Evolutionary conservation across 1,140 invertebrate species (phyloP), one percentile per base, ranked within the genome.

Genomic region (Aphelenchoides avenae): DNA sequence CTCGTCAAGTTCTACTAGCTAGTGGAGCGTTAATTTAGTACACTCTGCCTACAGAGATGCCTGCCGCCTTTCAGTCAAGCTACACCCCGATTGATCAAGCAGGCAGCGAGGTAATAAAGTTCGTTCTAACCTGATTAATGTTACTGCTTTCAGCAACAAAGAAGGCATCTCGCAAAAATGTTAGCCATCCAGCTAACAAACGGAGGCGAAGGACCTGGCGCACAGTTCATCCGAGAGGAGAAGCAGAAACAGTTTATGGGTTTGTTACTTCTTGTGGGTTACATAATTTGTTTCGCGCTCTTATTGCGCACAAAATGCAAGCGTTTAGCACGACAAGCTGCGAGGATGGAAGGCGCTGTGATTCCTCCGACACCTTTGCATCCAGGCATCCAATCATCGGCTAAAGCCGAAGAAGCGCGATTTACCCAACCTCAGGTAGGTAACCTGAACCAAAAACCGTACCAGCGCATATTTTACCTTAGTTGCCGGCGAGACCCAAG

Each of bases 51-150:
- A 84, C 86, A 50, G 82, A 83, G 53, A 89, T 92, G 83, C 91
- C 93, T 0, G 76, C 83, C 3, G 82, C 85, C 57, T 98, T 98
- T 73, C 82, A 85, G 57, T 82, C 84, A 9, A 85, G 87, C n/a
- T 97, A 95, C 78, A 87, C 87, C n/a, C 91, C 92, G 0, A 90
- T 91, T 64, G 84, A 88, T 18, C 87, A 87, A 48, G 86, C 88
- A 20, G 89, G 90, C 7, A 87, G 85, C 13, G 84, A 83, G 61
- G 58, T 75, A 39, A 41, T n/a, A 66, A 22, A 15, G 31, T 29
- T 20, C 15, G 22, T 59, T 13, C 24, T 30, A 66, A 22, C 15
- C 34, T 29, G n/a, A 22, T 18, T 59, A 11, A 20, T 30, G n/a
- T 5, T 11, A n/a, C n/a, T 18, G 5, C 11, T 34, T 68, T 9